Percentiles rank a stretch among this genome's conserved stretches.
phyloP scores from a whole-genome alignment of 2,888 invertebrate species.

The Polia nebulosa region DNA sequence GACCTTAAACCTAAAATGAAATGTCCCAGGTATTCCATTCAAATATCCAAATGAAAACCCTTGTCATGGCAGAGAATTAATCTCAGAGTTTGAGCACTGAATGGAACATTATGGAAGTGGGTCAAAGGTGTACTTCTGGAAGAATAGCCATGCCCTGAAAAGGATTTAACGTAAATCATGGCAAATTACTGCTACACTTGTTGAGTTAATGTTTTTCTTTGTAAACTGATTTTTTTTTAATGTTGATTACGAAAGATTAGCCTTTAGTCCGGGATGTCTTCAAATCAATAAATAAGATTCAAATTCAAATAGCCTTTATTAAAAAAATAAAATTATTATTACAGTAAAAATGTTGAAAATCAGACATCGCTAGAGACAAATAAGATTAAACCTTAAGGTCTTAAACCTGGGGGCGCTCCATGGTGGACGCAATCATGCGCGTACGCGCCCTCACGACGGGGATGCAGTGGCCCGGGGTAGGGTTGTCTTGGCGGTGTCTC shows the following conservation, averaged over 20 bases:
- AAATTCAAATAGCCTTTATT: too few species aligned
- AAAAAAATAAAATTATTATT: too few species aligned
- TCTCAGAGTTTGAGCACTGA: slow-evolving; percentile 61
- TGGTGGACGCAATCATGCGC: too few species aligned
- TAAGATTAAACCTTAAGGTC: too few species aligned
- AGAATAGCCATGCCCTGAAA: slow-evolving; percentile 61
- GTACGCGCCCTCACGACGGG: too few species aligned
- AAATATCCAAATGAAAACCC: slow-evolving; percentile 66
- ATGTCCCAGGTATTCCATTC: slow-evolving; percentile 45
- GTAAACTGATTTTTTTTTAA: neutral
- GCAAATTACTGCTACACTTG: slow-evolving; percentile 55
- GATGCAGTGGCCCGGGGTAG: too few species aligned
- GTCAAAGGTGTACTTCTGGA: slow-evolving; percentile 67
- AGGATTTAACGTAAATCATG: slow-evolving; percentile 56
- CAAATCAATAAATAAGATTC: neutral
- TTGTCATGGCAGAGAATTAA: slow-evolving; percentile 66
- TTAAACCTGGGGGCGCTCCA: too few species aligned
- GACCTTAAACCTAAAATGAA: slow-evolving; percentile 34
- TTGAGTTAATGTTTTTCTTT: slow-evolving; percentile 16
- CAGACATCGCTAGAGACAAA: too few species aligned
- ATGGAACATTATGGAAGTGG: slow-evolving; percentile 66
- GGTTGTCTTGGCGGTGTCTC: too few species aligned
- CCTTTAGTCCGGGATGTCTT: neutral
- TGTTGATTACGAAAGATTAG: neutral
- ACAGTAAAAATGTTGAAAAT: too few species aligned